These are phyloP conservation scores for Ornithoptera alexandrae DNA, from an alignment of 2,888 invertebrate genomes.

Conservation along the genomic window DNA sequence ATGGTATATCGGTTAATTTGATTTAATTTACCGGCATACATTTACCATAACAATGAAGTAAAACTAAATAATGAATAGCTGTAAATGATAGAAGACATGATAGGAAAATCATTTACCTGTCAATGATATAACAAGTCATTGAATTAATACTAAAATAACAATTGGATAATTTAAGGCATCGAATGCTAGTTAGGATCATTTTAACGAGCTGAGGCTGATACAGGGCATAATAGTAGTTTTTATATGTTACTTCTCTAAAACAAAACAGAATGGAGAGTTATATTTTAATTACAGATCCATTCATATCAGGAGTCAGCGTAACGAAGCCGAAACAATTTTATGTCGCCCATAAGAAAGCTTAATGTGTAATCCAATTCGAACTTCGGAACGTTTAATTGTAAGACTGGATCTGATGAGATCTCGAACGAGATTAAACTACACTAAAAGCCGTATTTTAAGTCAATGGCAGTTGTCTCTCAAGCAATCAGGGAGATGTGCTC, in stretches of 20 bases:
- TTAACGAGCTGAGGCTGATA: background rate
- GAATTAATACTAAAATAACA: background rate
- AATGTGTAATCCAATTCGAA: slow-evolving; percentile 58
- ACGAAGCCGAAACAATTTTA: slow-evolving; percentile 58
- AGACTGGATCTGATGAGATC: slow-evolving; percentile 47
- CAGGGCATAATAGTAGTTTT: background rate
- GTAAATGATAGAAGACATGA: background rate
- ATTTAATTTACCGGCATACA: background rate
- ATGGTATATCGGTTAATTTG: background rate
- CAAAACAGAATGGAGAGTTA: slow-evolving; percentile 5
- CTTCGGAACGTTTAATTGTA: slow-evolving; percentile 56
- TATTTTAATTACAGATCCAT: slow-evolving; percentile 40
- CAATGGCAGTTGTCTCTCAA: slow-evolving; percentile 48
- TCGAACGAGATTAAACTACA: slow-evolving; percentile 46
- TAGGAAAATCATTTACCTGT: background rate
- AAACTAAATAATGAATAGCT: background rate
- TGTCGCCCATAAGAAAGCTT: slow-evolving; percentile 56
- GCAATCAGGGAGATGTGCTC: slow-evolving; percentile 44
- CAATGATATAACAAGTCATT: background rate
- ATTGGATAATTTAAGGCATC: background rate
- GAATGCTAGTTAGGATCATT: background rate
- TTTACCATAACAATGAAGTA: no score
- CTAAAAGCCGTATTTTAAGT: slow-evolving; percentile 55
- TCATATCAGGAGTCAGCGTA: slow-evolving; percentile 48
- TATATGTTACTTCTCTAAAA: slow-evolving; percentile 3